Evolutionary conservation across 2,113 vertebrate genomes (phyloP), one percentile per base, ranked within the genome.

Genomic region (Cyanocitta stelleri): DNA sequence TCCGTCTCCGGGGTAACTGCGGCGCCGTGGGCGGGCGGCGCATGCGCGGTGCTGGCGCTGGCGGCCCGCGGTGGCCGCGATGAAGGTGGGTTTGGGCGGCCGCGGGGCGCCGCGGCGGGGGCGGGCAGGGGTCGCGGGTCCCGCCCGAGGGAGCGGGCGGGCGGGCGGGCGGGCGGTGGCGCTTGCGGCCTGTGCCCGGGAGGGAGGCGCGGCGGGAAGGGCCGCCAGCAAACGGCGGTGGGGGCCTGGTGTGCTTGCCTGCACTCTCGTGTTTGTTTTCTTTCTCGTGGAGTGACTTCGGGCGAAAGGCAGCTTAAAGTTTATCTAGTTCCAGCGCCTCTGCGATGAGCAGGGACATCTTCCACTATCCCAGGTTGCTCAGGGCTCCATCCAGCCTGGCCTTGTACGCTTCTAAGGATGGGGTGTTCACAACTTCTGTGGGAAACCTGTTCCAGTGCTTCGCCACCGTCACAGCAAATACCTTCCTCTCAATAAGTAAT

Each of bases 71-170:
- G 84, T 11, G 32, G 80, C 49, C 61, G 90, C 35, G 75, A 97
- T 97, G 97, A 95, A 97, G 96, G 96, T 97, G 85, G 86, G 87
- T 37, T 15, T 2, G n/a, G n/a, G 3, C 13, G 49, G 7, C 4
- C 3, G 48, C 1, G 23, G 11, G 10, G 26, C 24, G 9, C 15
- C 54, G 9, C 3, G 59, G 55, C 26, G 3, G 16, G 16, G 22
- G 37, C 4, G 20, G 43, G 8, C 17, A 29, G 32, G 37, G 18
- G 10, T 20, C 16, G 72, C 15, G 22, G 49, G 19, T 19, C 26
- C 35, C 2, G n/a, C 13, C 14, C 49, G 16, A 37, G 10, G 14
- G 55, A 13, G 2, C 2, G 46, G 13, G 23, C 43, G 15, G 41
- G 24, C 9, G 11, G 44, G 2, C 2, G 46, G 13, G 23, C 43